phyloP scores from a whole-genome alignment of 2,113 vertebrate species.

The Camelus dromedarius region DNA sequence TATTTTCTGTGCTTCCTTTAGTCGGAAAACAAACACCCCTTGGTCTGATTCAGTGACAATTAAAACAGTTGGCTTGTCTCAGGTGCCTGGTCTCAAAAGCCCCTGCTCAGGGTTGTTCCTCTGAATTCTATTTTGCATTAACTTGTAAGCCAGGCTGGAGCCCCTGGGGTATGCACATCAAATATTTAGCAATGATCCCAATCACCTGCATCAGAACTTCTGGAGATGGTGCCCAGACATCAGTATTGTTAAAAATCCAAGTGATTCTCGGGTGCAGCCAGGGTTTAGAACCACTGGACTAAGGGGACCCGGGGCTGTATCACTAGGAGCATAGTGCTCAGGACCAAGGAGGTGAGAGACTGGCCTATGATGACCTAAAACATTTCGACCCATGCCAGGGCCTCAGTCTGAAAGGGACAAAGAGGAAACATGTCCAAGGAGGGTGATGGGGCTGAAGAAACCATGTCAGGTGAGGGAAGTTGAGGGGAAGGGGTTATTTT shows the following conservation, averaged over 20 bases:
- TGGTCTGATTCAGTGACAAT: background rate
- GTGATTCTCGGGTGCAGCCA: background rate
- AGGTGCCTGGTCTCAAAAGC: background rate
- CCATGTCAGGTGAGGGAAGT: background rate
- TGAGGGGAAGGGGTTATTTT: background rate
- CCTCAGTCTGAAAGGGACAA: background rate
- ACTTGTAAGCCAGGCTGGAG: background rate
- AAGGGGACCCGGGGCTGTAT: background rate
- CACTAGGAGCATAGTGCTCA: background rate
- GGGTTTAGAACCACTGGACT: background rate
- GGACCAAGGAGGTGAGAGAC: background rate
- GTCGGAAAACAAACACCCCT: background rate
- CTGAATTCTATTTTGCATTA: slow-evolving; percentile 10
- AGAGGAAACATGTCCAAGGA: background rate
- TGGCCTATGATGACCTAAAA: background rate
- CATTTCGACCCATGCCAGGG: background rate
- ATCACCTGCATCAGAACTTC: slow-evolving; percentile 34
- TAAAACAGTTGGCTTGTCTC: background rate
- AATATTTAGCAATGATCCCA: slow-evolving; percentile 59
- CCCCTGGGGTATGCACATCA: background rate
- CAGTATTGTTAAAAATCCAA: background rate
- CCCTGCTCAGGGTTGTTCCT: background rate
- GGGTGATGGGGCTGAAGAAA: background rate
- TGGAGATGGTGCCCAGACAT: background rate
- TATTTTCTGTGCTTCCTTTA: background rate